phyloP scores from a whole-genome alignment of 2,113 vertebrate species.

The Thryonomys swinderianus region DNA sequence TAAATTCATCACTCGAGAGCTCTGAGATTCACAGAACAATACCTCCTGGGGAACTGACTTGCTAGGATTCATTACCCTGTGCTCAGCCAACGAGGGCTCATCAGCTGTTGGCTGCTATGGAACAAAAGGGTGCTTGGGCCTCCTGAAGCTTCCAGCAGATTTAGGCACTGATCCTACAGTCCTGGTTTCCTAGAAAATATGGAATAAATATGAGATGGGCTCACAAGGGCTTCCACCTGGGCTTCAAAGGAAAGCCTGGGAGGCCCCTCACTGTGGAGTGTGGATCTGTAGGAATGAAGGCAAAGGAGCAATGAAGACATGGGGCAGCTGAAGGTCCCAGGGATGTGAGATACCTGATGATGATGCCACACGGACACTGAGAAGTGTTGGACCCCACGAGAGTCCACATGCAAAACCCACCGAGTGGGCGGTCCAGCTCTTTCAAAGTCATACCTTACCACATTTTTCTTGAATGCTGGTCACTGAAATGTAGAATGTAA shows the following conservation, averaged over 20 bases:
- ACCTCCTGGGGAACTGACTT: neutral
- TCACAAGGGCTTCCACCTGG: neutral
- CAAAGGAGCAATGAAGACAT: neutral
- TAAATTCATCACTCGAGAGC: neutral
- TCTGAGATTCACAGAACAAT: neutral
- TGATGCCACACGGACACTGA: neutral
- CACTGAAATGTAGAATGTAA: neutral
- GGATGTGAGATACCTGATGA: neutral
- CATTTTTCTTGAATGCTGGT: neutral
- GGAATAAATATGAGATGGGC: neutral
- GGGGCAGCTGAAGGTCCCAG: neutral
- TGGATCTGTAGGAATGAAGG: neutral
- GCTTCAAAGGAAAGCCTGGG: neutral
- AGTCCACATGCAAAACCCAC: neutral
- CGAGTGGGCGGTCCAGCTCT: neutral
- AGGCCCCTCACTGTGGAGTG: neutral
- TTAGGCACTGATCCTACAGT: neutral
- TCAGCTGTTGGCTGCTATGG: neutral
- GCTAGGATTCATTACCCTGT: neutral
- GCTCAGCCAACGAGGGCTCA: neutral
- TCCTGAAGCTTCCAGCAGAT: neutral
- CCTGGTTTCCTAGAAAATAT: neutral
- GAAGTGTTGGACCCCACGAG: neutral
- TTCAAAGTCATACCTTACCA: neutral
- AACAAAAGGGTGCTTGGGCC: neutral